Evolutionary conservation across 2,888 invertebrate species (phyloP).

Genomic region (Labia minor): DNA sequence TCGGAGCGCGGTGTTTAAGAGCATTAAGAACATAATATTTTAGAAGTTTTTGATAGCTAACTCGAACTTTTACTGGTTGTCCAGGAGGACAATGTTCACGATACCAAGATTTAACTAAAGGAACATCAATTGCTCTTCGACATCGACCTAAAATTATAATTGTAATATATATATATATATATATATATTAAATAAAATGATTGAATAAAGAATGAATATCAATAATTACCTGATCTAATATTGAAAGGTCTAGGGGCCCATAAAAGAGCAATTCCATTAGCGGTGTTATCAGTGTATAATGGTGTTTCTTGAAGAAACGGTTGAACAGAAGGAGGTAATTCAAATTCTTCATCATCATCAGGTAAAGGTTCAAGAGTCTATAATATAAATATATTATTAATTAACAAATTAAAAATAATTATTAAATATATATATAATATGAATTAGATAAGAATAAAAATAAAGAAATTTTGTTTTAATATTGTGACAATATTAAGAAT

Average conservation of each 20-base stretch:
- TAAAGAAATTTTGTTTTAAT: background rate
- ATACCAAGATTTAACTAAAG: conserved; percentile 95
- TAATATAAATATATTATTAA: conserved; percentile 23
- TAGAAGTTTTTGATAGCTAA: conserved; percentile 95
- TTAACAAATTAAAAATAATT: conserved; percentile 17
- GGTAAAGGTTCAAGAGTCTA: conserved; percentile 70
- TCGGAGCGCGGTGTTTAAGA: conserved; percentile 92
- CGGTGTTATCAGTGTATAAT: conserved; percentile 95
- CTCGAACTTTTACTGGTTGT: conserved; percentile 96
- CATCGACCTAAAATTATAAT: conserved; percentile 53
- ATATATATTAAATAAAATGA: conserved; percentile 16
- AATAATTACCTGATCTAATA: conserved; percentile 64
- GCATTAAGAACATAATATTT: conserved; percentile 98
- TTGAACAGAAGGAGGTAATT: conserved; percentile 78
- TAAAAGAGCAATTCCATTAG: conserved; percentile 90
- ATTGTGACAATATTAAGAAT: background rate
- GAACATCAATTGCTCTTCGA: conserved; percentile 91
- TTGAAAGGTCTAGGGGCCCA: conserved; percentile 99
- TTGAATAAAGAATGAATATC: too few relatives aligned
- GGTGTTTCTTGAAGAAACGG: conserved; percentile 92
- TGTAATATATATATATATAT: conserved; percentile 14
- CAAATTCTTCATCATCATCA: conserved; percentile 90
- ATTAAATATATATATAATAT: conserved; percentile 14
- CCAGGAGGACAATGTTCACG: conserved; percentile 89
- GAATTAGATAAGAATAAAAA: background rate